Evolutionary conservation across 2,888 invertebrate genomes (phyloP).

Genomic region (Athripsodes cinereus): DNA sequence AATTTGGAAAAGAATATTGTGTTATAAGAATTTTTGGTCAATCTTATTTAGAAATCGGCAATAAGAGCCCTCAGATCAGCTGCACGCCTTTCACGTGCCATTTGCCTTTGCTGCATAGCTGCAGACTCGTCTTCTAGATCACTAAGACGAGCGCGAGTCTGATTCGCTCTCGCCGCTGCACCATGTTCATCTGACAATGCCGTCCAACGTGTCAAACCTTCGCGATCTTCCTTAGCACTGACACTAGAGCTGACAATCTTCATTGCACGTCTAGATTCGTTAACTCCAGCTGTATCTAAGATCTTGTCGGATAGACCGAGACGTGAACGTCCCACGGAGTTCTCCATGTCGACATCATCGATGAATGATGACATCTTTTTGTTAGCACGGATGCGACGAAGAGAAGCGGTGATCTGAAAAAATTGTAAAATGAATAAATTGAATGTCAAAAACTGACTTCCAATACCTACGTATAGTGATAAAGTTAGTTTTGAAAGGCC

Average conservation of each 20-base stretch:
- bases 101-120: conserved; percentile 61
- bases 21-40: not conserved
- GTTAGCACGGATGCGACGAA: conserved; percentile 55
- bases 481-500: too few species aligned
- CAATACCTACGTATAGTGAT: too few species aligned
- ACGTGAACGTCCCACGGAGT: conserved; percentile 51
- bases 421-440: not conserved
- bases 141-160: conserved; percentile 59
- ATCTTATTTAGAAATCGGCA: conserved; percentile 45
- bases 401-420: conserved; percentile 51
- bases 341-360: conserved; percentile 60
- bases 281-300: conserved; percentile 52
- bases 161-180: conserved; percentile 60
- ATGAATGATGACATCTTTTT: conserved; percentile 54
- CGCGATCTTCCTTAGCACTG: conserved; percentile 36
- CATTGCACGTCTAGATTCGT: conserved; percentile 8
- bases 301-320: conserved; percentile 57
- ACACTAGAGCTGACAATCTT: conserved; percentile 6
- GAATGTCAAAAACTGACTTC: too few species aligned
- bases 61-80: conserved; percentile 65
- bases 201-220: conserved; percentile 57
- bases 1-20: too few species aligned
- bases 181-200: conserved; percentile 45
- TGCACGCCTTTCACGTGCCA: conserved; percentile 63
- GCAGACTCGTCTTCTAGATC: conserved; percentile 74